phyloP scores from a whole-genome alignment of 2,888 invertebrate species.

The Polia nebulosa region DNA sequence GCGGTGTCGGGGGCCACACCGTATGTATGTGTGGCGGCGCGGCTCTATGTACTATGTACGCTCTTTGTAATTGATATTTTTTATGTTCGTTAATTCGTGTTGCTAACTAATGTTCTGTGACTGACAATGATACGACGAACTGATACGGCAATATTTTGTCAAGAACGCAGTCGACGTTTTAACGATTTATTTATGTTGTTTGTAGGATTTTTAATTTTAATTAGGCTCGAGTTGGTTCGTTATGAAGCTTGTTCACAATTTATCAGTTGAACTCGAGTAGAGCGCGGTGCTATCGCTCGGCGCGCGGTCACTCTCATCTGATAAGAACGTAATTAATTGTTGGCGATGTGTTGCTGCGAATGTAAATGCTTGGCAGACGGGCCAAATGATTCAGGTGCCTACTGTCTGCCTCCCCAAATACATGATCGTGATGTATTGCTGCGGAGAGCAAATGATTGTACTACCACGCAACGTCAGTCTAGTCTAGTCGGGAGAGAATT shows the following conservation, averaged over 20 bases:
- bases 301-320: slow-evolving; percentile 54
- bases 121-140: slow-evolving; percentile 54
- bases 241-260: slow-evolving; percentile 43
- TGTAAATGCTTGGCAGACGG: slow-evolving; percentile 48
- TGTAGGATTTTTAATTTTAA: slow-evolving; percentile 53
- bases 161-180: slow-evolving; percentile 17
- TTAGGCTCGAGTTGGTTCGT: slow-evolving; percentile 36
- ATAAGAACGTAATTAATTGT: slow-evolving; percentile 58
- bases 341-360: slow-evolving; percentile 49
- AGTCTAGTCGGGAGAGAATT: not conserved
- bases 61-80: slow-evolving; percentile 84
- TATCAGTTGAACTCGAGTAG: slow-evolving; percentile 45
- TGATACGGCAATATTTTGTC: slow-evolving; percentile 45
- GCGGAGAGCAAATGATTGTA: not conserved
- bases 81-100: slow-evolving; percentile 81
- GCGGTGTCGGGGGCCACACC: slow-evolving; percentile 45
- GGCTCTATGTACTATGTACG: slow-evolving; percentile 61
- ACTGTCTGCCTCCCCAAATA: not conserved
- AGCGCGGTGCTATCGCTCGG: slow-evolving; percentile 35
- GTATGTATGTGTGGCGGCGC: slow-evolving; percentile 43
- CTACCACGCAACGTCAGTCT: not conserved
- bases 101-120: slow-evolving; percentile 65
- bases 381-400: slow-evolving; percentile 33
- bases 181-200: slow-evolving; percentile 34
- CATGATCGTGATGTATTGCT: slow-evolving; percentile 21